Conservation (phyloP, 2,113 vertebrate genomes). For the Saccopteryx bilineata region DNA sequence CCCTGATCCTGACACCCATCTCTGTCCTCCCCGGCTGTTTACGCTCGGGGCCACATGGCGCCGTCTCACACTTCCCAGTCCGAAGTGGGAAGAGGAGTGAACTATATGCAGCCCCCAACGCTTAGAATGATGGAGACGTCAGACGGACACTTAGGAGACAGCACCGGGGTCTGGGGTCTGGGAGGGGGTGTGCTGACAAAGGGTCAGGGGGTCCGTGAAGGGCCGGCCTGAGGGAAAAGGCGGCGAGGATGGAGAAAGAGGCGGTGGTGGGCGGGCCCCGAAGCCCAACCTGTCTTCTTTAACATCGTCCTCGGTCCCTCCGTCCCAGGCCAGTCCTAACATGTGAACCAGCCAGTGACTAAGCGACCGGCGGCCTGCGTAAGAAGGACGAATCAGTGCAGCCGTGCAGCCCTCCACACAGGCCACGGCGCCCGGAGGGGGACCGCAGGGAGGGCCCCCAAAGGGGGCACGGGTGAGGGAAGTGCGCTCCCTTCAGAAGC, state of each 20-base stretch:
- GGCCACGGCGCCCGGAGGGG: neutral
- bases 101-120: neutral
- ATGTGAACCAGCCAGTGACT: neutral
- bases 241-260: neutral
- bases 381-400: slow-evolving; percentile 28
- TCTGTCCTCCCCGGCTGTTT: neutral
- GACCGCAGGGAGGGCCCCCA: too few relatives aligned
- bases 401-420: neutral
- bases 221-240: neutral
- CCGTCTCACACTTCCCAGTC: neutral
- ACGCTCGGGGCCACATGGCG: neutral
- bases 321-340: neutral
- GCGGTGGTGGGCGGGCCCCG: accelerated
- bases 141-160: neutral
- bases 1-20: neutral
- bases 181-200: neutral
- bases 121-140: neutral
- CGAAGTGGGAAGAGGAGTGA: neutral
- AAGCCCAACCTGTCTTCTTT: neutral
- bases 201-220: neutral
- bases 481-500: too few relatives aligned
- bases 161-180: neutral
- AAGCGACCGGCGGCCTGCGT: neutral
- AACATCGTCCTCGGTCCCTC: neutral
- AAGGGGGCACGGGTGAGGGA: too few relatives aligned